Conservation (phyloP, 2,888 invertebrate species). For the Willowsia nigromaculata region DNA sequence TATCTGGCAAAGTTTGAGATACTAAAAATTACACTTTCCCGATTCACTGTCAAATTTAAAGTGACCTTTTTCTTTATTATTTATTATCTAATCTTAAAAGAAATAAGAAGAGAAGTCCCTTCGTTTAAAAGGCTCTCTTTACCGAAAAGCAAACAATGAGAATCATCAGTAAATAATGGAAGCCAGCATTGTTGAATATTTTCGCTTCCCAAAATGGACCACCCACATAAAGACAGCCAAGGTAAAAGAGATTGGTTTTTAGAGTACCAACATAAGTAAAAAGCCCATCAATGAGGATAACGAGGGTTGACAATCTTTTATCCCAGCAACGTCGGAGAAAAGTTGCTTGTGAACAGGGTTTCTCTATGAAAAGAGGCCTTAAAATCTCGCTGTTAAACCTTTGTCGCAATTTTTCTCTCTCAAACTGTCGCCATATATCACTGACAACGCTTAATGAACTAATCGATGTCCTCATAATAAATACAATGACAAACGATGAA, state of each 20-base stretch:
- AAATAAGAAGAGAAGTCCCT: neutral
- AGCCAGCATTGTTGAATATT: neutral
- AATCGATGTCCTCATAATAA: constrained; percentile 12
- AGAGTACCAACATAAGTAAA: too few relatives aligned
- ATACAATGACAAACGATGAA: neutral
- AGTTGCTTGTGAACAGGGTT: too few relatives aligned
- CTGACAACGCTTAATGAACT: neutral
- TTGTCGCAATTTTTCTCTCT: neutral
- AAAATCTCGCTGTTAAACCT: too few relatives aligned
- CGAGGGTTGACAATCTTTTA: too few relatives aligned
- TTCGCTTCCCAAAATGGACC: neutral
- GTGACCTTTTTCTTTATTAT: constrained; percentile 22
- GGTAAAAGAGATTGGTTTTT: too few relatives aligned
- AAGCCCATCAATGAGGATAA: neutral
- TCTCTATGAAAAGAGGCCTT: too few relatives aligned
- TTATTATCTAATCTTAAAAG: neutral
- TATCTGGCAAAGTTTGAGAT: neutral
- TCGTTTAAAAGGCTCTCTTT: neutral
- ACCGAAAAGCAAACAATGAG: neutral
- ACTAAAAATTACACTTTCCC: neutral
- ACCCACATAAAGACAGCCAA: neutral
- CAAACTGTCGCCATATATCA: neutral
- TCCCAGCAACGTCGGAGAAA: too few relatives aligned
- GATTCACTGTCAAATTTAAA: neutral
- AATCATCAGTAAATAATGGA: neutral